Percentiles rank a stretch among this genome's conserved stretches.
These are phyloP conservation scores for Labrus mixtus DNA, from an alignment of 2,113 vertebrate species.

Conservation along the genomic window DNA sequence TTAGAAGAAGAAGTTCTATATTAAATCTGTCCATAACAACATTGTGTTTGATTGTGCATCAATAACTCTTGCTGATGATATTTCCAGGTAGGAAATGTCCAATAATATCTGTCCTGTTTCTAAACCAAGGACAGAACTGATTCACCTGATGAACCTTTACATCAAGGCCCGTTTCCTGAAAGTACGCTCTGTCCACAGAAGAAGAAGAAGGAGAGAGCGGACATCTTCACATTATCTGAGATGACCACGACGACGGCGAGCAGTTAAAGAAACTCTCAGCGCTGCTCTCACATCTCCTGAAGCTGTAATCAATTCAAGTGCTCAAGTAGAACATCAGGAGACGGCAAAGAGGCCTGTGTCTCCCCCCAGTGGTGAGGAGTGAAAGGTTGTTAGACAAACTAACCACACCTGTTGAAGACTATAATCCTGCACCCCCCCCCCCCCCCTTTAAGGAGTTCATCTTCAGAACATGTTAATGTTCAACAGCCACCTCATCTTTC, in stretches of 20 bases:
- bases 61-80: too few relatives aligned
- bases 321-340: background rate
- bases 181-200: conserved; percentile 22
- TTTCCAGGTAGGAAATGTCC: too few relatives aligned
- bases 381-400: background rate
- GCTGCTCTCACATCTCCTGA: conserved; percentile 43
- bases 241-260: background rate
- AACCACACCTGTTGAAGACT: conserved; percentile 13
- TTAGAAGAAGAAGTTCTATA: too few relatives aligned
- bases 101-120: too few relatives aligned
- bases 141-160: too few relatives aligned
- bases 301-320: conserved; percentile 24
- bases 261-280: conserved; percentile 13
- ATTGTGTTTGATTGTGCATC: too few relatives aligned
- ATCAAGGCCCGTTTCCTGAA: too few relatives aligned
- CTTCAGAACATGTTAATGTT: too few relatives aligned
- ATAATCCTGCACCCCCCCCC: too few relatives aligned
- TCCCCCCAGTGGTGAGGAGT: conserved; percentile 56
- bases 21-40: too few relatives aligned
- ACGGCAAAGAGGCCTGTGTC: conserved; percentile 7
- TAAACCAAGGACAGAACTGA: too few relatives aligned
- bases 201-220: conserved; percentile 13
- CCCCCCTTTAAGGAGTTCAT: background rate
- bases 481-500: too few relatives aligned
- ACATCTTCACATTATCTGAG: conserved; percentile 23